A percentile compares a stretch with the other conserved stretches of the same genome.
Conservation (phyloP, 2,888 invertebrate species). For the Drosophila anomalata region DNA sequence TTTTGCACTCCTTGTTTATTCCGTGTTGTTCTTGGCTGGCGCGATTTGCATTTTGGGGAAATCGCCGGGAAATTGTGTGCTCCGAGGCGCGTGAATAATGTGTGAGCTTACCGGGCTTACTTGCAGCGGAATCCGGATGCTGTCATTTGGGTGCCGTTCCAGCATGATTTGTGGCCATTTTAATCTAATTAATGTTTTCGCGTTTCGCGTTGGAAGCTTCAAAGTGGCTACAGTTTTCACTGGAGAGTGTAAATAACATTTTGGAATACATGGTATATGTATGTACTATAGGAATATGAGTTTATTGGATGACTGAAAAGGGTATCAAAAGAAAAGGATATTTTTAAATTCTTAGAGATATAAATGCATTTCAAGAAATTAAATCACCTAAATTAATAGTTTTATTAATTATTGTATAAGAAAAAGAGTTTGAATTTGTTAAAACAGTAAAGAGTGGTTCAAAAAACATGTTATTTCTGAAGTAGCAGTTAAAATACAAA, state of each 20-base stretch:
- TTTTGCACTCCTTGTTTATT: conserved; percentile 10
- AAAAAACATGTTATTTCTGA: no score
- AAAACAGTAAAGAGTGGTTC: no score
- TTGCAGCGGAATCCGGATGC: conserved; percentile 12
- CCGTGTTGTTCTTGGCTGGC: conserved; percentile 15
- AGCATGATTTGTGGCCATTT: conserved; percentile 73
- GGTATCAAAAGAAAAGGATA: neutral
- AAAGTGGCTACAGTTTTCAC: neutral
- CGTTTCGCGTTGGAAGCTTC: conserved; percentile 36
- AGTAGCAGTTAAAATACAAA: no score
- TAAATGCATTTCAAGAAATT: no score
- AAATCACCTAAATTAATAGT: no score
- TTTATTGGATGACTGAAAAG: neutral
- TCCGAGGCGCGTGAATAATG: conserved; percentile 76
- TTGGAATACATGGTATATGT: neutral
- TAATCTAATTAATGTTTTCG: conserved; percentile 77
- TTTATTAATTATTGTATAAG: no score
- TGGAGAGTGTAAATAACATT: neutral
- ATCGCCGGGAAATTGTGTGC: conserved; percentile 68
- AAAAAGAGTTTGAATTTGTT: no score
- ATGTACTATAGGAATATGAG: no score
- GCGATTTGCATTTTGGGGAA: conserved; percentile 68
- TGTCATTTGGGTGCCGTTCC: conserved; percentile 65
- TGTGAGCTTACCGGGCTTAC: conserved; percentile 68
- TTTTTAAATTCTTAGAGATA: no score